Percentiles rank a stretch among this genome's conserved stretches.
Evolutionary conservation across 2,888 invertebrate species (phyloP).

Genomic region (Plagiodera versicolora): DNA sequence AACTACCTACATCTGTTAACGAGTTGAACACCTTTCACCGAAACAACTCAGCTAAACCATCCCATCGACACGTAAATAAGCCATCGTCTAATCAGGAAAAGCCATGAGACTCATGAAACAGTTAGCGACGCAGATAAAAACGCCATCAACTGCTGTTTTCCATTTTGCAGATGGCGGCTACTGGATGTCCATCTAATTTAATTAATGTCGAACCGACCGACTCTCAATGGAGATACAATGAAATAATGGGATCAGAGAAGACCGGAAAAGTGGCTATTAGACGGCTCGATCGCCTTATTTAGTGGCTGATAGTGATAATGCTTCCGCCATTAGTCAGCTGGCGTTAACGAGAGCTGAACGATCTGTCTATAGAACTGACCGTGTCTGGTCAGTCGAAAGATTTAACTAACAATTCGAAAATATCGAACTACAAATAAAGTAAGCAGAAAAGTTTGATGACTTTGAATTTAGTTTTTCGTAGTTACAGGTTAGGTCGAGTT

Average conservation of each 20-base stretch:
- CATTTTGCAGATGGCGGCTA: slow-evolving; percentile 45
- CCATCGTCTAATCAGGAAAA: slow-evolving; percentile 9
- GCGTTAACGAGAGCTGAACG: slow-evolving; percentile 54
- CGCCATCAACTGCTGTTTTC: slow-evolving; percentile 36
- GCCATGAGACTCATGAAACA: background rate
- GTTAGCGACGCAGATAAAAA: slow-evolving; percentile 29
- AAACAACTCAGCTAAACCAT: background rate
- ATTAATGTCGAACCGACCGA: slow-evolving; percentile 43
- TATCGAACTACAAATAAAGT: too few relatives aligned
- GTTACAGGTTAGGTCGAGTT: too few relatives aligned
- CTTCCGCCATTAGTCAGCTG: slow-evolving; percentile 57
- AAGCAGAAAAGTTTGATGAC: too few relatives aligned
- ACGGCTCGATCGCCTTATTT: slow-evolving; percentile 27
- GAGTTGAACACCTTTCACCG: background rate
- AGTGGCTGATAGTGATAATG: slow-evolving; percentile 35
- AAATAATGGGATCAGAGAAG: slow-evolving; percentile 44
- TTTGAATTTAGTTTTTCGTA: too few relatives aligned
- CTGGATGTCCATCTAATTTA: slow-evolving; percentile 45
- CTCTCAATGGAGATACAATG: slow-evolving; percentile 40
- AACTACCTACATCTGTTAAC: background rate
- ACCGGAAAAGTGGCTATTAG: slow-evolving; percentile 30
- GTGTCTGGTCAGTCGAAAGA: background rate
- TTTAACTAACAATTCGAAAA: too few relatives aligned
- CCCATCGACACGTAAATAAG: slow-evolving; percentile 5
- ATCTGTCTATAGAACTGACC: slow-evolving; percentile 48